Conservation (phyloP, 2,113 vertebrate genomes). For the Setophaga kirtlandii region DNA sequence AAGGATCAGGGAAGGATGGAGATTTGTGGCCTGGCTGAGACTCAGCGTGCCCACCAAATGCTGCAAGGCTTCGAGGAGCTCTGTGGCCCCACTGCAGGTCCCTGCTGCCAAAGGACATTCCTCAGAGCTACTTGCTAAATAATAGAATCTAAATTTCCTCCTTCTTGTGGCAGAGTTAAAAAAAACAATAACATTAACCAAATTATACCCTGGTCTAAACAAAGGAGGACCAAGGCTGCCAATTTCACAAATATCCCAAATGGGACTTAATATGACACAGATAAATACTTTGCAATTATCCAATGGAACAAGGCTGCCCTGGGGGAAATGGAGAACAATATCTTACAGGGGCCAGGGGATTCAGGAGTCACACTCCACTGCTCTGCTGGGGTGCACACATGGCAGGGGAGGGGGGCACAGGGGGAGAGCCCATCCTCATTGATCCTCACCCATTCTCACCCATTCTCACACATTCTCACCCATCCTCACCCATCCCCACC, state of each 20-base stretch:
- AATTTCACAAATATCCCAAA: slow-evolving; percentile 57
- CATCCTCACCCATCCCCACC: too few species aligned
- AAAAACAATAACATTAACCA: slow-evolving; percentile 52
- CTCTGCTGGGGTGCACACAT: neutral
- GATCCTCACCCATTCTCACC: too few species aligned
- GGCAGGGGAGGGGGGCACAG: neutral
- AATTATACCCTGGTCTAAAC: slow-evolving; percentile 57
- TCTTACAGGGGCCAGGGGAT: neutral
- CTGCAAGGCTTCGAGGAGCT: neutral
- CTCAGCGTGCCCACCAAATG: neutral
- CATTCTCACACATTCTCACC: too few species aligned
- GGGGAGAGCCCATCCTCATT: neutral
- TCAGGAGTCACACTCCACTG: slow-evolving; percentile 18
- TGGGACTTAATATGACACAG: slow-evolving; percentile 57
- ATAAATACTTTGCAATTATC: slow-evolving; percentile 63
- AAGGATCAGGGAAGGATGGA: neutral
- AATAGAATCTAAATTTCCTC: slow-evolving; percentile 36
- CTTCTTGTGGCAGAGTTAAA: slow-evolving; percentile 54
- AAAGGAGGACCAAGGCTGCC: slow-evolving; percentile 44
- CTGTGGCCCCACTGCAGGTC: neutral
- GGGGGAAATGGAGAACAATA: slow-evolving; percentile 49
- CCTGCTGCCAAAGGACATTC: slow-evolving; percentile 38
- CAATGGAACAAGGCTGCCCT: slow-evolving; percentile 49
- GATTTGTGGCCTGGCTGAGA: neutral
- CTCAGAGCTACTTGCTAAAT: slow-evolving; percentile 47